Evolutionary conservation across 2,797 vertebrate species (phyloP).

Genomic region (Hemibagrus guttatus): DNA sequence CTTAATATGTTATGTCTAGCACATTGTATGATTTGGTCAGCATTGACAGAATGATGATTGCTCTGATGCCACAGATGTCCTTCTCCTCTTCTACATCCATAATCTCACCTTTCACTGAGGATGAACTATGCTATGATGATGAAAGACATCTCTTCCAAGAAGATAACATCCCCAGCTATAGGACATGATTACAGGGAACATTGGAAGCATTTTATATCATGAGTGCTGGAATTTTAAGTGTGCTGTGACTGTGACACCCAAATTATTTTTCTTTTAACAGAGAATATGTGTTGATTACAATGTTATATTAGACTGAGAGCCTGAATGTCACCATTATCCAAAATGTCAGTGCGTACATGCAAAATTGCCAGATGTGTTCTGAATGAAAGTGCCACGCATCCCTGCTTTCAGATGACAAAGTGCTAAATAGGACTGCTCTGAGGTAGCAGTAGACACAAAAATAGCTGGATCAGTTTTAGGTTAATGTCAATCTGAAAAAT

Average conservation of each 20-base stretch:
- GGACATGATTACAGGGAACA: not conserved
- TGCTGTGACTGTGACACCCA: not conserved
- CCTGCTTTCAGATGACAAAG: not conserved
- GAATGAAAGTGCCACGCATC: not conserved
- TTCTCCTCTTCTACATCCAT: not conserved
- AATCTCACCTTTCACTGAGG: not conserved
- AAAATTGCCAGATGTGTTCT: not conserved
- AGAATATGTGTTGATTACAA: slow-evolving; percentile 10
- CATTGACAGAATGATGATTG: not conserved
- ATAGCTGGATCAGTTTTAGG: not conserved
- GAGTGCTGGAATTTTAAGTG: not conserved
- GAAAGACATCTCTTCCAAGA: not conserved
- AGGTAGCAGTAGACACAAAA: not conserved
- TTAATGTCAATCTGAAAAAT: not conserved
- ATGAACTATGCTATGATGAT: not conserved
- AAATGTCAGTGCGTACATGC: not conserved
- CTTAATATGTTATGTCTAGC: slow-evolving; percentile 3
- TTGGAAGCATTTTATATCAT: not conserved
- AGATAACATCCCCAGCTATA: not conserved
- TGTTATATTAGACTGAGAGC: not conserved
- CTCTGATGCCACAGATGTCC: not conserved
- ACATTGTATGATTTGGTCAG: not conserved
- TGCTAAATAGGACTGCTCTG: not conserved
- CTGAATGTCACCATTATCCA: slow-evolving; percentile 6
- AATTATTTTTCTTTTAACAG: not conserved